These are phyloP conservation scores for Cherax destructor DNA, from an alignment of 1,140 invertebrate species.

Conservation along the genomic window DNA sequence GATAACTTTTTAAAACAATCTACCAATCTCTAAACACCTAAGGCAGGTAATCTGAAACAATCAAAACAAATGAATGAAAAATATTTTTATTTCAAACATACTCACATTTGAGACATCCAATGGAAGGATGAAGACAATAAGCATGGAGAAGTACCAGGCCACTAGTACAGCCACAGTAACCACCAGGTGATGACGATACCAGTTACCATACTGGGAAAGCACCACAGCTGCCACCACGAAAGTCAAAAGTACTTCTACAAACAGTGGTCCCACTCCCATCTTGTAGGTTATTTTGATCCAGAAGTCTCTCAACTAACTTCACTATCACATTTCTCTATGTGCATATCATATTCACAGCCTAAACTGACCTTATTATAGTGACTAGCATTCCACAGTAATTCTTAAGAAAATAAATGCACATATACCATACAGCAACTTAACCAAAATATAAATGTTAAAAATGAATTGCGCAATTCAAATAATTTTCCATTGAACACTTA, in stretches of 20 bases:
- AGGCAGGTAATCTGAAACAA: neutral
- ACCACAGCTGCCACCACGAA: constrained; percentile 88
- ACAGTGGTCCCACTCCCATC: constrained; percentile 87
- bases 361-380: neutral
- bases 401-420: neutral
- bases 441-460: neutral
- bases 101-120: constrained; percentile 97
- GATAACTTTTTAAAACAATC: too few species aligned
- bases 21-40: neutral
- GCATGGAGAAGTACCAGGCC: constrained; percentile 98
- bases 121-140: constrained; percentile 98
- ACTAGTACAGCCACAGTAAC: constrained; percentile 95
- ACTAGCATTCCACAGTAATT: neutral
- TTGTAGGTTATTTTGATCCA: constrained; percentile 61
- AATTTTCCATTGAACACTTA: neutral
- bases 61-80: neutral
- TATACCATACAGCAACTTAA: neutral
- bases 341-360: neutral
- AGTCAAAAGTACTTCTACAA: constrained; percentile 87
- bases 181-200: constrained; percentile 92
- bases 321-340: neutral
- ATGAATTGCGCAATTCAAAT: neutral
- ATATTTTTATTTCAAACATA: constrained; percentile 71
- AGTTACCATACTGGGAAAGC: constrained; percentile 96
- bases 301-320: neutral